phyloP scores from a whole-genome alignment of 2,113 vertebrate species.

The Typhlomys cinereus region DNA sequence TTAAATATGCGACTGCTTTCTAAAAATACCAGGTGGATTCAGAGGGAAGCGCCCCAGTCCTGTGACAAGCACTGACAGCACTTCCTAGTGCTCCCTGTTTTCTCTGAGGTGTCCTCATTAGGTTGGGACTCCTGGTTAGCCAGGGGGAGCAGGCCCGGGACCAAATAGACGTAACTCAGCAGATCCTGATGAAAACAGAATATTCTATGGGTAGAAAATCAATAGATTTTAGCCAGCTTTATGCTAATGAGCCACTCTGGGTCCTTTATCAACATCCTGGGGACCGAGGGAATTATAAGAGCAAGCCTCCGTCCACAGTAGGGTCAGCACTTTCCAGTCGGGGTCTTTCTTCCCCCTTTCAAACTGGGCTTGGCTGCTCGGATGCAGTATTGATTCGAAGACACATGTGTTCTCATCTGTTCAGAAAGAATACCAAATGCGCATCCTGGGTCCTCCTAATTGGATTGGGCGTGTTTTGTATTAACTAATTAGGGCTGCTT shows the following conservation, averaged over 20 bases:
- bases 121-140: neutral
- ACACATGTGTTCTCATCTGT: constrained; percentile 63
- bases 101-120: constrained; percentile 60
- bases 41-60: neutral
- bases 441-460: constrained; percentile 41
- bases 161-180: constrained; percentile 32
- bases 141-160: neutral
- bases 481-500: constrained; percentile 73
- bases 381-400: constrained; percentile 71
- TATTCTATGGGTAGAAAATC: constrained; percentile 71
- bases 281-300: constrained; percentile 23
- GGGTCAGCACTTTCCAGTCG: constrained; percentile 58
- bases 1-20: constrained; percentile 63
- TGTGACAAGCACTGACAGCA: constrained; percentile 51
- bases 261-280: constrained; percentile 63
- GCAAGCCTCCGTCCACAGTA: neutral
- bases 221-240: constrained; percentile 72
- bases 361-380: neutral
- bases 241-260: constrained; percentile 71
- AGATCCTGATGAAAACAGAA: constrained; percentile 64
- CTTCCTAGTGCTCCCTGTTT: neutral
- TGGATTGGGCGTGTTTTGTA: constrained; percentile 72
- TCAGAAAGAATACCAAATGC: constrained; percentile 28
- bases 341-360: neutral
- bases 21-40: constrained; percentile 55